Conservation (phyloP, 2,888 invertebrate genomes). For the Eutolmus rufibarbis region DNA sequence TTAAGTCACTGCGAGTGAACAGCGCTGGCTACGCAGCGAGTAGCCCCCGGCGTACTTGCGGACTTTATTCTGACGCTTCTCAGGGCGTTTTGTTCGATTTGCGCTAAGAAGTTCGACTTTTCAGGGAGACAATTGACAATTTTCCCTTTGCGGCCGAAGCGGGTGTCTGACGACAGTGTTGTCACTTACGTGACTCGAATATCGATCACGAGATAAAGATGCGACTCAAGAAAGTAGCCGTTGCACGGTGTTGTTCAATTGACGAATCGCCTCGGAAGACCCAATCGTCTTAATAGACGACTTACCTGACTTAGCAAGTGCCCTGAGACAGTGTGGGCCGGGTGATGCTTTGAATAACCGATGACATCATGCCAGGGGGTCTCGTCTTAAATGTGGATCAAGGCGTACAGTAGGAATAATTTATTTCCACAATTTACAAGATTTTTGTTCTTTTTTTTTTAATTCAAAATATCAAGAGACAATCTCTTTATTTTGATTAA, state of each 20-base stretch:
- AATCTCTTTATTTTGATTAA: background rate
- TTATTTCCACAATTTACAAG: background rate
- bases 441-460: background rate
- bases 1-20: background rate
- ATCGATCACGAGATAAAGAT: background rate
- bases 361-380: background rate
- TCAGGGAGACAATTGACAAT: background rate
- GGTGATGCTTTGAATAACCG: background rate
- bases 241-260: background rate
- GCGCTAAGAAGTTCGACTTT: background rate
- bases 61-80: background rate
- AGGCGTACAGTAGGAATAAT: background rate
- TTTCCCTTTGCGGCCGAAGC: background rate
- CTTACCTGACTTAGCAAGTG: background rate
- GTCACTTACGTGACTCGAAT: background rate
- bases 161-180: background rate
- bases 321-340: background rate
- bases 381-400: background rate
- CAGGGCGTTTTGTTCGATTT: background rate
- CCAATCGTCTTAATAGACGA: background rate
- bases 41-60: background rate
- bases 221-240: background rate
- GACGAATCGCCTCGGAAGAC: background rate
- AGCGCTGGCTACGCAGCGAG: background rate
- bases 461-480: background rate